Base-by-base conservation (phyloP, 2,888 invertebrate genomes). In the Oxystoma pomonae region DNA sequence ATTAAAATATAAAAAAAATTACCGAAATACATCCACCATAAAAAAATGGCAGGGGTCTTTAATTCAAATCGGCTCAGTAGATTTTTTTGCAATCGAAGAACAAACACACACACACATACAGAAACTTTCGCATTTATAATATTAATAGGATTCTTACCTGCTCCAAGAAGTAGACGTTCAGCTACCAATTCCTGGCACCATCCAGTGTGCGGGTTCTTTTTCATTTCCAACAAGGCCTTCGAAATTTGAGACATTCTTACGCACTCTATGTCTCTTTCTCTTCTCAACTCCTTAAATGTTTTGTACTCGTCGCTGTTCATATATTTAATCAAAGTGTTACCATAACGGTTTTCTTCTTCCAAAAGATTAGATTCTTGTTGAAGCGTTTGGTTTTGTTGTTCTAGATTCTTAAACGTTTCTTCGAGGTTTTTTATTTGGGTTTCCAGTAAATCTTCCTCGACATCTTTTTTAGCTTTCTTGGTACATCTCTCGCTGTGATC, bases 231-330 rank as follows among this genome's bases (percentile, higher is more conserved):
- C 50, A 77, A 58, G 18, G 73, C 74, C 57, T 74, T 76, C 0
- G 74, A 72, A 0, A 76, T 75, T 65, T 78, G 74, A 5, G 70
- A 68, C 70, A 77, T 74, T 55, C 72, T 73, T 16, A 72, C 67
- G 56, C 74, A 75, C 58, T 77, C 75, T 1, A 71, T 64, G 57
- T 77, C 73, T 55, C 73, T 63, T n/a, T 64, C 55, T 60, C 66
- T 67, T 59, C 65, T 71, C 58, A 73, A 61, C 17, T 62, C 63
- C 18, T 7, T 53, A 50, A 56, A 64, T 22, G 20, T 52, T 1
- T 53, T 50, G 19, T 60, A 58, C 2, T 61, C 55, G 12, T 35
- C 12, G 35, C 35, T 35, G 12, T 35, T 35, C 35, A 35, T 35
- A 12, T 35, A 35, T 35, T 35, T 35, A 3, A 35, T 12, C 35